These are phyloP conservation scores for Drosophila bunnanda DNA, from an alignment of 2,888 invertebrate genomes.

Conservation along the genomic window DNA sequence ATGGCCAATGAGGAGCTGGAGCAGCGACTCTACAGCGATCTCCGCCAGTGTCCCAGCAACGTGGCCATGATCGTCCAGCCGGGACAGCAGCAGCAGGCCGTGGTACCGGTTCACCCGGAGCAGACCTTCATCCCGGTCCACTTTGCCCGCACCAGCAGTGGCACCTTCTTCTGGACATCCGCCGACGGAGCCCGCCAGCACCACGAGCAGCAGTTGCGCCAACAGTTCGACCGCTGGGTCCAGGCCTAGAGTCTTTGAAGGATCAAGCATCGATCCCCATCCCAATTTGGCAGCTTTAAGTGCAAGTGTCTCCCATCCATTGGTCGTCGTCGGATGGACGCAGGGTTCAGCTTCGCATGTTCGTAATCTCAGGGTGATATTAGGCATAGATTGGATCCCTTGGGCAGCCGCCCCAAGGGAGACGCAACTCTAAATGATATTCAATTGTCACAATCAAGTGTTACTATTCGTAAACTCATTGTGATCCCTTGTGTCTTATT, in stretches of 20 bases:
- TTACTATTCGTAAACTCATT: constrained; percentile 57
- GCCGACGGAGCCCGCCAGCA: constrained; percentile 67
- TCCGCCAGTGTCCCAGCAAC: constrained; percentile 88
- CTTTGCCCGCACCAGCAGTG: constrained; percentile 91
- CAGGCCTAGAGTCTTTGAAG: constrained; percentile 70
- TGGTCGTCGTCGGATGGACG: constrained; percentile 30
- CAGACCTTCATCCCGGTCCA: constrained; percentile 88
- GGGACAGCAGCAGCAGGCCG: constrained; percentile 84
- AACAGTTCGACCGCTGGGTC: constrained; percentile 82
- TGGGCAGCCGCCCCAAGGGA: constrained; percentile 40
- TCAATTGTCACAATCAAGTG: constrained; percentile 62
- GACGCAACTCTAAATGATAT: constrained; percentile 65
- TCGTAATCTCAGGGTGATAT: constrained; percentile 78
- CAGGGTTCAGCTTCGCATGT: constrained; percentile 54
- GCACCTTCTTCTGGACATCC: constrained; percentile 93
- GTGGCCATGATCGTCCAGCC: constrained; percentile 89
- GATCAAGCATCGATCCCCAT: constrained; percentile 3
- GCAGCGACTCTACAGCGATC: constrained; percentile 89
- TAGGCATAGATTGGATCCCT: constrained; percentile 70
- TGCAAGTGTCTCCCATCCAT: constrained; percentile 58
- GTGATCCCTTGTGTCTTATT: constrained; percentile 61
- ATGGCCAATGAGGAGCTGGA: constrained; percentile 91
- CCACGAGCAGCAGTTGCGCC: constrained; percentile 69
- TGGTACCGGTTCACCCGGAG: constrained; percentile 77
- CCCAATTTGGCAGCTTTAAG: constrained; percentile 76